phyloP scores from a whole-genome alignment of 2,113 vertebrate genomes.

The Anarhynchus alexandrinus region DNA sequence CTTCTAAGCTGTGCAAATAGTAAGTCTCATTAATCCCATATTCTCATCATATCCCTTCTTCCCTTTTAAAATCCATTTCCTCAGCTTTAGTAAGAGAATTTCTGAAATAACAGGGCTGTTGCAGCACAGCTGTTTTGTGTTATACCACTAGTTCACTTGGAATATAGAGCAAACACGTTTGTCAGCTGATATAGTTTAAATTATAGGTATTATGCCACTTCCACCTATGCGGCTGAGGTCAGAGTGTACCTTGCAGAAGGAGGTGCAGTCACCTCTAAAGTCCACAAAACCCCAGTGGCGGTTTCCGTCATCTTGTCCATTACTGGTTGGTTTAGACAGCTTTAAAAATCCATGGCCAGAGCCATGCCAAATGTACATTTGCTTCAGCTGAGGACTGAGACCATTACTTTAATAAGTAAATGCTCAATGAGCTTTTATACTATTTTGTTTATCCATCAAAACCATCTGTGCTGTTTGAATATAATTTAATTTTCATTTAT shows the following conservation, averaged over 20 bases:
- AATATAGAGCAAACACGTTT: accelerated
- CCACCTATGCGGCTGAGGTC: not conserved
- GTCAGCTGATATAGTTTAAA: not conserved
- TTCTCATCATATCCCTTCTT: not conserved
- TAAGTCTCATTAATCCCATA: not conserved
- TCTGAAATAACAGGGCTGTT: not conserved
- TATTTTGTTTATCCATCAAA: slow-evolving; percentile 20
- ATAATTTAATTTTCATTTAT: slow-evolving; percentile 9
- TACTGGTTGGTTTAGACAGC: not conserved
- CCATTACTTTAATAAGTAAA: not conserved
- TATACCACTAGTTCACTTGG: not conserved
- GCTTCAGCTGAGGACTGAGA: not conserved
- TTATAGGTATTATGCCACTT: not conserved
- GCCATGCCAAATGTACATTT: not conserved
- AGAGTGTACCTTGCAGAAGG: not conserved
- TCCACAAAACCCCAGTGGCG: not conserved
- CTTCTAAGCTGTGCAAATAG: not conserved
- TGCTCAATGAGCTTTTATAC: not conserved
- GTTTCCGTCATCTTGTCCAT: not conserved
- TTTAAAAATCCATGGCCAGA: not conserved
- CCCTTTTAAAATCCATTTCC: not conserved
- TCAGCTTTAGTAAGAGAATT: not conserved
- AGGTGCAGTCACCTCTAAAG: not conserved
- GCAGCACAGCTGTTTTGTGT: not conserved
- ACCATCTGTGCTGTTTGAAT: not conserved